phyloP scores from a whole-genome alignment of 2,113 vertebrate species.

The Hydrolagus affinis region DNA sequence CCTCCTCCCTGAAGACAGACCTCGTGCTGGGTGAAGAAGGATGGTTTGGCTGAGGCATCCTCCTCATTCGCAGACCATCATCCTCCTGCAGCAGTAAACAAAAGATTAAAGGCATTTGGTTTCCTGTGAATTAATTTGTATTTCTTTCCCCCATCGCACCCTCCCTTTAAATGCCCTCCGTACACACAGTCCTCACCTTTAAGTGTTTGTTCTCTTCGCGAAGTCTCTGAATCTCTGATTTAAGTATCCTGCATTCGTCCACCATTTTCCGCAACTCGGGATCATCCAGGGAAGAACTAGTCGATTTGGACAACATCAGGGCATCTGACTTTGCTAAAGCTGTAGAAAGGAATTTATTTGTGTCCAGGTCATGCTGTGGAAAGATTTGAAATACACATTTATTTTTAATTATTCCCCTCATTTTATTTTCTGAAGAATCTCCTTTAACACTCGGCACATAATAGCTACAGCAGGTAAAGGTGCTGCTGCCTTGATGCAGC shows the following conservation, averaged over 20 bases:
- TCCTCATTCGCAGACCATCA: slow-evolving; percentile 85
- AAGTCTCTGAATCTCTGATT: slow-evolving; percentile 88
- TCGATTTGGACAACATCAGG: slow-evolving; percentile 72
- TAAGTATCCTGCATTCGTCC: slow-evolving; percentile 93
- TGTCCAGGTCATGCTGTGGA: slow-evolving; percentile 86
- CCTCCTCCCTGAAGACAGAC: slow-evolving; percentile 72
- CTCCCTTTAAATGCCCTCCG: no score
- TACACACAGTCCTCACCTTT: slow-evolving; percentile 60
- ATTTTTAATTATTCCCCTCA: no score
- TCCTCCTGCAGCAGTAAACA: slow-evolving; percentile 64
- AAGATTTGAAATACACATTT: slow-evolving; percentile 30
- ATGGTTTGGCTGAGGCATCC: slow-evolving; percentile 68
- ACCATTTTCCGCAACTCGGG: slow-evolving; percentile 86
- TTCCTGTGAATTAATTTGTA: no score
- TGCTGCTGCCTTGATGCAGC: no score
- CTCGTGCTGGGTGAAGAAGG: slow-evolving; percentile 55
- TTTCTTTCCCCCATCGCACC: no score
- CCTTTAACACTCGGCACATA: no score
- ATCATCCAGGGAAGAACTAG: slow-evolving; percentile 81
- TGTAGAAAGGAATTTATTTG: slow-evolving; percentile 83
- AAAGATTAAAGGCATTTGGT: not conserved
- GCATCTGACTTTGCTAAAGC: slow-evolving; percentile 85
- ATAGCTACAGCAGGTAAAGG: no score
- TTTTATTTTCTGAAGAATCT: no score
- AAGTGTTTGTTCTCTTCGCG: slow-evolving; percentile 94